Percentiles rank a stretch among this genome's conserved stretches.
These are phyloP conservation scores for Xyrichtys novacula DNA, from an alignment of 2,797 vertebrate species.

Conservation along the genomic window DNA sequence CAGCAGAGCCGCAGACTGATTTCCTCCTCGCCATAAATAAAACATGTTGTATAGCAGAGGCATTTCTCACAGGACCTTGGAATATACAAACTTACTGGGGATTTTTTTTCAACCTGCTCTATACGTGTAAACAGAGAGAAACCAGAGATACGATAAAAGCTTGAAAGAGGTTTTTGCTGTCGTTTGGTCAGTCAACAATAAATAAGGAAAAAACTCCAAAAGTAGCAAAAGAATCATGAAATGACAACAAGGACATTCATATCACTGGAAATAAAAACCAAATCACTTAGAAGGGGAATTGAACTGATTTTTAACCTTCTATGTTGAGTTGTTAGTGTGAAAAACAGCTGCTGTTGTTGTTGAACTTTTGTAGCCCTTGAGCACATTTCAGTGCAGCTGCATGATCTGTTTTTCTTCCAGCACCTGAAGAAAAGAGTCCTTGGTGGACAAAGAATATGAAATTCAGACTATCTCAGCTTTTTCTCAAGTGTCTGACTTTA, in stretches of 20 bases:
- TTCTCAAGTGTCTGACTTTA: background rate
- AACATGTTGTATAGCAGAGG: background rate
- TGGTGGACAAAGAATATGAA: background rate
- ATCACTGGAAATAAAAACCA: too few relatives aligned
- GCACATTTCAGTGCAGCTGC: background rate
- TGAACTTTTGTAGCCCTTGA: background rate
- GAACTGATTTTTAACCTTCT: background rate
- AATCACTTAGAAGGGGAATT: background rate
- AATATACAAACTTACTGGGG: background rate
- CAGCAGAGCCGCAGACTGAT: too few relatives aligned
- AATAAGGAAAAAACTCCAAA: too few relatives aligned
- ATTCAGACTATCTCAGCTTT: background rate
- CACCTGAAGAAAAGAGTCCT: background rate
- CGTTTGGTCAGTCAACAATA: too few relatives aligned
- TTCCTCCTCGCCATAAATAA: too few relatives aligned
- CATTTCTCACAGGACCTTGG: background rate
- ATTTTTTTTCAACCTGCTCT: background rate
- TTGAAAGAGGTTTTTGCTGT: too few relatives aligned
- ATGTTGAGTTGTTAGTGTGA: background rate
- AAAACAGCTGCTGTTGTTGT: background rate
- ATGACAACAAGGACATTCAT: too few relatives aligned
- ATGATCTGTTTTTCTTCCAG: background rate
- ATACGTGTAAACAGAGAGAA: background rate
- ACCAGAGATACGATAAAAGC: too few relatives aligned
- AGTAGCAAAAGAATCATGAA: too few relatives aligned